Percentiles rank a stretch among this genome's conserved stretches.
Evolutionary conservation across 2,113 vertebrate genomes (phyloP).

Genomic region (Aythya baeri): DNA sequence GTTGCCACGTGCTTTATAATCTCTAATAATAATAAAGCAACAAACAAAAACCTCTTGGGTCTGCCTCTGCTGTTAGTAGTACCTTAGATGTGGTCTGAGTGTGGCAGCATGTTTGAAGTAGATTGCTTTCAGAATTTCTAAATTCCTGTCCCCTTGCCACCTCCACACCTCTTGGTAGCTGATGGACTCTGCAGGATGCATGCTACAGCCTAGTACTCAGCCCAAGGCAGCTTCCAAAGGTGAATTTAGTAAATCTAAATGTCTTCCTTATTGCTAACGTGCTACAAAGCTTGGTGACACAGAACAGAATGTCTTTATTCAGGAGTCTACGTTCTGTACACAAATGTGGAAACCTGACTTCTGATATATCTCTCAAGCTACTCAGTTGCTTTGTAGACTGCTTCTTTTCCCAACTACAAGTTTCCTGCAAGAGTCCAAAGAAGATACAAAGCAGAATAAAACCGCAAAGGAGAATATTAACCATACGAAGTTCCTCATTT

Average conservation of each 20-base stretch:
- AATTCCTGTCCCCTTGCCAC: neutral
- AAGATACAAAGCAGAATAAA: conserved; percentile 24
- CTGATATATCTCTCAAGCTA: neutral
- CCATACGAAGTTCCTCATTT: neutral
- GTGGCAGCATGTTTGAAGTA: neutral
- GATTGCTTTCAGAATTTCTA: neutral
- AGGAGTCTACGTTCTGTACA: neutral
- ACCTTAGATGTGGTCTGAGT: neutral
- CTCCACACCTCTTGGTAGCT: neutral
- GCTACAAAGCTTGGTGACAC: neutral
- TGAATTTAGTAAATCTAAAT: neutral
- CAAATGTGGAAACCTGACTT: neutral
- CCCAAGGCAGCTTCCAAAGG: neutral
- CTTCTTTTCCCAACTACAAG: neutral
- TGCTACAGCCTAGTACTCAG: neutral
- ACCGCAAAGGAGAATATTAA: neutral
- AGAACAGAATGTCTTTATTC: neutral
- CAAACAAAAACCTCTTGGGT: neutral
- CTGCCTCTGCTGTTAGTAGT: neutral
- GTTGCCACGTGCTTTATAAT: neutral
- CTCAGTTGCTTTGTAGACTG: neutral
- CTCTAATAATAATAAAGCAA: neutral
- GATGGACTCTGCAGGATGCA: neutral
- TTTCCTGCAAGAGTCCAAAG: neutral
- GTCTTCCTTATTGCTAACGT: neutral